Conservation (phyloP, 2,888 invertebrate genomes). For the Mactromeris polynyma region DNA sequence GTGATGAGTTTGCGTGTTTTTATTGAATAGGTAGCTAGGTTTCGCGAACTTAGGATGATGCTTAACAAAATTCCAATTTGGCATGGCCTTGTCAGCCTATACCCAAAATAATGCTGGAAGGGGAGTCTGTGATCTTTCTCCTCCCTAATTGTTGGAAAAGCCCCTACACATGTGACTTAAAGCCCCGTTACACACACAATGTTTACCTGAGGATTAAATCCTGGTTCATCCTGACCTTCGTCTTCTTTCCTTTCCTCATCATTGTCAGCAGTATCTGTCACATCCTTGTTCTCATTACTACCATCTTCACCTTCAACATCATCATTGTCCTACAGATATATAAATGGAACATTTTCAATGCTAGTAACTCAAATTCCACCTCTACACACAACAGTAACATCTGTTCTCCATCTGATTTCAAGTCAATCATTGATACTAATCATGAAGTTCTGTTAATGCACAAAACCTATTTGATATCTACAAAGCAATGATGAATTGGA, state of each 20-base stretch:
- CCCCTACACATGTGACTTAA: neutral
- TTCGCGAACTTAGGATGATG: too few species aligned
- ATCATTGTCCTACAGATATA: conserved; percentile 3
- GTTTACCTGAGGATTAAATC: conserved; percentile 68
- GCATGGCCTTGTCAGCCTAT: too few species aligned
- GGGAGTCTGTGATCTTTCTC: too few species aligned
- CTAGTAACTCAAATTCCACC: neutral
- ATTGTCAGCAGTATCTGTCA: conserved; percentile 15
- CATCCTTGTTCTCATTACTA: conserved; percentile 72
- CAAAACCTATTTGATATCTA: too few species aligned
- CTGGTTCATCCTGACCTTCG: conserved; percentile 66
- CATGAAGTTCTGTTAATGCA: neutral
- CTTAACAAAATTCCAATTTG: too few species aligned
- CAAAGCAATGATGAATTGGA: too few species aligned
- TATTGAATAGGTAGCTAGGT: too few species aligned
- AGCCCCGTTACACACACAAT: neutral
- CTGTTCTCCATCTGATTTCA: neutral
- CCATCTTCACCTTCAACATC: neutral
- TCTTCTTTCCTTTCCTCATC: conserved; percentile 65
- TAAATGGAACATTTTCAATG: neutral
- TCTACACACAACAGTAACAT: neutral
- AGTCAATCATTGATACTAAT: neutral
- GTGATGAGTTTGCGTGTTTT: too few species aligned
- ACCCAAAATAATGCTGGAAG: too few species aligned
- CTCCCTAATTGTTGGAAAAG: too few species aligned